Base-by-base conservation (phyloP, 2,113 vertebrate species). In the Pollachius pollachius region DNA sequence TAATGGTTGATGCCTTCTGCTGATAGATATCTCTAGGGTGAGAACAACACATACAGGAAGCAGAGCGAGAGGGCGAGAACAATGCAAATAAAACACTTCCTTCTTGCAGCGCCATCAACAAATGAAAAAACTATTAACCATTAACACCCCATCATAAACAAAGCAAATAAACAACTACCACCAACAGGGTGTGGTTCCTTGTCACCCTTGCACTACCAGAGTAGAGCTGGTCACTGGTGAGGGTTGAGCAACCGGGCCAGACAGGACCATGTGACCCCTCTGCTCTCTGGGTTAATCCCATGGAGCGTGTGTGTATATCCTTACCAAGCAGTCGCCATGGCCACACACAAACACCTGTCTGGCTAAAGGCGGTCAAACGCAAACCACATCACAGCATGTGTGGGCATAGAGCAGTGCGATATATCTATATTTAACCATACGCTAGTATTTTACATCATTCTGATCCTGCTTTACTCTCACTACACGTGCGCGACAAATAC, bases 201-300 rank as follows among this genome's bases (percentile, higher is more conserved):
- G 30, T 34, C 41, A 48, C 41, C 8, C 41, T 13, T 48, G 41
- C 11, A 48, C 41, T 48, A 9, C 41, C 41, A 48, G 41, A 48
- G 41, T 11, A 48, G 41, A 48, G 30, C 30, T 12, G 9, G 8
- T 13, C 41, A 48, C 9, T 48, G 8, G 41, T 48, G 9, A 71
- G 70, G 76, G 52, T 60, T 41, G 54, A 67, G 74, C 75, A 76
- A 85, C 77, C 78, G 80, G 83, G 79, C 83, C 83, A 87, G 86
- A 77, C 83, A 64, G 77, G 34, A 76, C 69, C 79, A 78, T 76
- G 82, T 82, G 82, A 88, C 73, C 52, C 4, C 21, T 77, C 9
- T 78, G 9, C 81, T 81, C 81, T 78, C 71, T 73, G 64, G 74
- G 75, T 72, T 87, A 87, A 87, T 89, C 85, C 85, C 73, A 19